Base-by-base conservation (phyloP, 2,113 vertebrate genomes). In the Laticauda laticaudata region DNA sequence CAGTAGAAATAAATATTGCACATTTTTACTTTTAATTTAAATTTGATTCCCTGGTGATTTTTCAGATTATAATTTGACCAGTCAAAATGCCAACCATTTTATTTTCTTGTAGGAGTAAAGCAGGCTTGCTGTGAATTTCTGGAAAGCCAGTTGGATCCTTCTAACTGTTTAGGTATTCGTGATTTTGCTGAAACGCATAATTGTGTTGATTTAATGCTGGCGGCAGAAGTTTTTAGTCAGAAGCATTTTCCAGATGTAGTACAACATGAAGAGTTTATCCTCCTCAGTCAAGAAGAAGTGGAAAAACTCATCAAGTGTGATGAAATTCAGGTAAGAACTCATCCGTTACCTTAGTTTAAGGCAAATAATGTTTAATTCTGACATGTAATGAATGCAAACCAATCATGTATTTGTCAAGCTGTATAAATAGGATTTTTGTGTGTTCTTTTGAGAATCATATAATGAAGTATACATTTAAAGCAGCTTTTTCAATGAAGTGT, bases 151-250 rank as follows among this genome's bases (percentile, higher is more conserved):
- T 97, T 99, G 88, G 99, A 99, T 98, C 99, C 99, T 34, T 98
- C 99, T 92, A 99, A 99, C 97, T 99, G 99, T 96, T 98, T 99
- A 96, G 99, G 99, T n/a, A 99, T 99, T 95, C 98, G 99, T 8
- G 99, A 99, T 97, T 99, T 99, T 96, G 99, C 99, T n/a, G 99
- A 99, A 97, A 99, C 99, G 8, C 99, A 99, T 97, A 99, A 98
- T 91, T 99, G 99, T 95, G 98, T 99, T 15, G 99, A 99, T 96
- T 97, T 99, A 97, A 99, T 99, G 99, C 98, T 98, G 96, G 99
- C 99, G 2, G 99, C 99, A 3, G 99, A 99, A 95, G 98, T 99
- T 86, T 99, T 99, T 89, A 99, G 99, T 95, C 99, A 99, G 97
- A 99, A 99, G 96, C 99, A 99, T 96, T 99, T 99, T 94, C 98